These are phyloP conservation scores for Procambarus virginalis DNA, from an alignment of 1,140 invertebrate species.

Conservation along the genomic window DNA sequence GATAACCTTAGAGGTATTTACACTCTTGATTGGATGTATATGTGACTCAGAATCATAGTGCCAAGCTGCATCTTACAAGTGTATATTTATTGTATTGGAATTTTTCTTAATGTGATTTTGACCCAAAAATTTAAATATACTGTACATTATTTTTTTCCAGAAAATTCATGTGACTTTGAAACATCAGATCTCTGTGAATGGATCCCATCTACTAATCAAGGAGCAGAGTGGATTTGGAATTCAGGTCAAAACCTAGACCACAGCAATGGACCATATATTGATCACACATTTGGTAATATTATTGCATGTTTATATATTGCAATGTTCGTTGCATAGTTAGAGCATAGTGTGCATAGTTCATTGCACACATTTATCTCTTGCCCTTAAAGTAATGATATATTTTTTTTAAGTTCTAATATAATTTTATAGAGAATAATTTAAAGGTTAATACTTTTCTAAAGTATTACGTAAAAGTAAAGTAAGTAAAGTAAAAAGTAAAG, in stretches of 20 bases:
- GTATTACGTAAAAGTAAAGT: no score
- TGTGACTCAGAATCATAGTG: not conserved
- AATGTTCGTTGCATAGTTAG: no score
- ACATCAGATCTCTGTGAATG: slow-evolving; percentile 54
- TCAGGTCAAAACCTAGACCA: slow-evolving; percentile 19
- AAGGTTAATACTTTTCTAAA: no score
- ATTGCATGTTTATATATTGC: no score
- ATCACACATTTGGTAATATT: slow-evolving; percentile 49
- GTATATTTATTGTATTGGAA: not conserved
- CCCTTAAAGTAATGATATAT: no score
- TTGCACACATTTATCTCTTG: no score
- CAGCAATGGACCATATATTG: slow-evolving; percentile 25
- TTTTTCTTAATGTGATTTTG: not conserved
- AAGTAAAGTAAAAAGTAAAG: no score
- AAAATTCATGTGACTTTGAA: slow-evolving; percentile 51
- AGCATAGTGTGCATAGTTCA: no score
- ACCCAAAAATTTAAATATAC: not conserved
- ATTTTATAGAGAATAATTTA: no score
- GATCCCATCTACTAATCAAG: not conserved
- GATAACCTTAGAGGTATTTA: slow-evolving; percentile 21
- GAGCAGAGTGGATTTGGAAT: slow-evolving; percentile 39
- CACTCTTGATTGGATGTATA: not conserved
- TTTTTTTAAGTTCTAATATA: no score
- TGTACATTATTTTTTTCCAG: not conserved
- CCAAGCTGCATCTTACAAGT: not conserved